Evolutionary conservation across 2,888 invertebrate species (phyloP).

Genomic region (Girardia tigrina): DNA sequence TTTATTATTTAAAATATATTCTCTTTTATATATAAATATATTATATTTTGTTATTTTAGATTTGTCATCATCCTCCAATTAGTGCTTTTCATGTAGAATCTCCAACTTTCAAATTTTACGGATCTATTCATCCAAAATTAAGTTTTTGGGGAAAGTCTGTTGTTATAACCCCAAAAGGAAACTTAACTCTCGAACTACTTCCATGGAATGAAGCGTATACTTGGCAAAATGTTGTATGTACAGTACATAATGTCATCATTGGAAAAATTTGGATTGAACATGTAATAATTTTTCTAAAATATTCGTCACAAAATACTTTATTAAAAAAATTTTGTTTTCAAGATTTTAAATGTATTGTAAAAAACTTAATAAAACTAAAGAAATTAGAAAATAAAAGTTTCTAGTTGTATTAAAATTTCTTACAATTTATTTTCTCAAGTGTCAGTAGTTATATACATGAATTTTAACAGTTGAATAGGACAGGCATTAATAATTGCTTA

Average conservation of each 20-base stretch:
- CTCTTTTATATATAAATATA: too few species aligned
- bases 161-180: constrained; percentile 44
- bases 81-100: constrained; percentile 82
- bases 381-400: not conserved
- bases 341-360: not conserved
- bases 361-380: too few species aligned
- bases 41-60: too few species aligned
- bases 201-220: constrained; percentile 66
- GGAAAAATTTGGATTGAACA: constrained; percentile 92
- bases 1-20: too few species aligned
- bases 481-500: too few species aligned
- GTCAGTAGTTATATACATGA: too few species aligned
- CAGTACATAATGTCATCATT: constrained; percentile 97
- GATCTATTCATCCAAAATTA: constrained; percentile 86
- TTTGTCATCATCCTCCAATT: constrained; percentile 92
- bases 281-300: not conserved
- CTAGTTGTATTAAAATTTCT: not conserved
- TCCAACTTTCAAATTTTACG: constrained; percentile 95
- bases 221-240: constrained; percentile 74
- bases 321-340: too few species aligned
- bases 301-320: too few species aligned
- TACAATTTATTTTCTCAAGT: not conserved
- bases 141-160: constrained; percentile 87
- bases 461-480: too few species aligned
- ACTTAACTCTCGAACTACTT: constrained; percentile 52